Evolutionary conservation across 1,140 invertebrate species (phyloP), one percentile per base, ranked within the genome.

Genomic region (Rhyzopertha dominica): DNA sequence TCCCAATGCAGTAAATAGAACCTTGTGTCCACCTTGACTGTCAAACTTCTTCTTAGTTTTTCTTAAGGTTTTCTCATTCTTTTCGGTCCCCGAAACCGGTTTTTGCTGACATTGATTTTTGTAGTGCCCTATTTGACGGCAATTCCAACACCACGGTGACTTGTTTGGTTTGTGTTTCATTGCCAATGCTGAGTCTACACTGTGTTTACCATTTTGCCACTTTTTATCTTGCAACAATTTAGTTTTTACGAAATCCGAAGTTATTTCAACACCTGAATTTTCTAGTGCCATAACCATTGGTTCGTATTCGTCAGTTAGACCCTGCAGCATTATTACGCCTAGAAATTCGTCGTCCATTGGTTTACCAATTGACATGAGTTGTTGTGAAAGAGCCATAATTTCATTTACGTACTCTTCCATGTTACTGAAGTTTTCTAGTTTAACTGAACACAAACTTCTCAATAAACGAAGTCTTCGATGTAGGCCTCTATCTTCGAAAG

Each of bases 211-310:
- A 50, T 39, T 62, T 54, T 35, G 57, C 48, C 55, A 47, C 32
- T 51, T 44, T 26, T 45, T 39, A 32, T 66, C 59, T 50, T 67
- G 57, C 17, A 66, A 41, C 32, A 63, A 43, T 41, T 62, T 58
- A 10, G 49, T 54, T 60, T 65, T 62, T 2, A 64, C 51, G 38
- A 53, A 50, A 41, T 65, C 58, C 23, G 50, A 43, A 16, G 56
- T 52, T 12, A 65, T 51, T 34, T 45, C 50, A 14, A 46, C 42
- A 20, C 49, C 55, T 12, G 63, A 61, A 54, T 58, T 64, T 47
- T 64, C 58, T 14, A 67, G 35, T 0, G 57, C 63, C 57, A 64
- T 62, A 16, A 63, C 58, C 56, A 65, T 61, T 4, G 62, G 58
- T 13, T 51, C 42, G 51, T 59, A 61, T 18, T 62, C 42, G 39